Evolutionary conservation across 1,140 invertebrate species (phyloP), one percentile per base, ranked within the genome.

Genomic region (Cecropterus lyciades): DNA sequence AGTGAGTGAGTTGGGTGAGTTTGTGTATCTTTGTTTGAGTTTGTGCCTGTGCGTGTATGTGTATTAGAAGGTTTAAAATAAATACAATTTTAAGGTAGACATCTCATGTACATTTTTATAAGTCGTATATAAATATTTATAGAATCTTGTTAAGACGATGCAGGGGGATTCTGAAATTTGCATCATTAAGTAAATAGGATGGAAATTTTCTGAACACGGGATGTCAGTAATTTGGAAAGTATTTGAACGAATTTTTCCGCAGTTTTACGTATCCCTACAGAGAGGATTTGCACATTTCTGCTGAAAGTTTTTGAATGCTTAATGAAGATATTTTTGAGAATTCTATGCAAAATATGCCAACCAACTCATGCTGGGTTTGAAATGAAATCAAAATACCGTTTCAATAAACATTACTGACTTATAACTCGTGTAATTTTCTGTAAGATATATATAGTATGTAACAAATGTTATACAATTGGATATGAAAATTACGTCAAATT

Each of bases 241-340:
- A 55, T 55, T 55, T 55, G 15, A 40, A 16, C 52, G 37, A 57
- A 45, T 43, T 57, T 57, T 57, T 20, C 17, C 17, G 17, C 15
- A 56, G 37, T 20, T 57, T 24, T 45, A 56, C 53, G 20, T 45
- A 27, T 42, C 55, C 55, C 55, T 3, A 45, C 55, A 57, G 17
- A 56, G 20, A 45, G 16, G 20, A 45, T 57, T 57, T 45, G 20
- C 55, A 57, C 40, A 57, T 57, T 13, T 8, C 15, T 11, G 37
- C n/a, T 5, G 40, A 57, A 57, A 57, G 55, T 45, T 57, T 57
- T 45, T 57, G 55, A 57, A 57, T 57, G 40, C 42, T 27, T 45
- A 57, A 57, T 57, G 55, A 45, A 57, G 40, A 45, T 17, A 57
- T 57, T 57, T n/a, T 45, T 43, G 55, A 11, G 55, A 45, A 40